These are phyloP conservation scores for Aptenodytes patagonicus DNA, from an alignment of 2,113 vertebrate species.

Conservation along the genomic window DNA sequence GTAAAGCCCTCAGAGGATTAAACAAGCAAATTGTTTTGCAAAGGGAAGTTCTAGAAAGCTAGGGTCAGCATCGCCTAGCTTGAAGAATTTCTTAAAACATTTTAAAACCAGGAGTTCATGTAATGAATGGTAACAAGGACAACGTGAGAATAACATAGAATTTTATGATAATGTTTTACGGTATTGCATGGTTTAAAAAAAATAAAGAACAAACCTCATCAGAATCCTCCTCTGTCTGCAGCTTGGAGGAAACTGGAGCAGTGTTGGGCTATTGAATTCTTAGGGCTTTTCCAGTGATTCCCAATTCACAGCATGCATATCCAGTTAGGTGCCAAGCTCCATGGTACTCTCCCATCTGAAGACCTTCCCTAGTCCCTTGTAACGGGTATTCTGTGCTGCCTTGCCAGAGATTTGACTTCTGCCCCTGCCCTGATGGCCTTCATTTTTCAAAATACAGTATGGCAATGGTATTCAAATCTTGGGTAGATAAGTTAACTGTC, in stretches of 20 bases:
- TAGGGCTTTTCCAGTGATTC: neutral
- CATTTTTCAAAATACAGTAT: neutral
- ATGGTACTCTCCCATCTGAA: neutral
- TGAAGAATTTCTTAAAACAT: neutral
- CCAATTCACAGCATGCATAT: neutral
- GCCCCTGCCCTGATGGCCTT: neutral
- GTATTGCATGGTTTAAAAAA: neutral
- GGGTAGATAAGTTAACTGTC: neutral
- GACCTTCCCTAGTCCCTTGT: neutral
- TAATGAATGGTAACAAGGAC: neutral
- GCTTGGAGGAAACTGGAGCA: neutral
- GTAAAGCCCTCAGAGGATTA: neutral
- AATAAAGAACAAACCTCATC: neutral
- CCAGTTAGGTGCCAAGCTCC: neutral
- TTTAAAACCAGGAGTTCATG: neutral
- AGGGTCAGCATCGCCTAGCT: neutral
- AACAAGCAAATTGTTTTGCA: neutral
- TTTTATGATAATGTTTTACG: neutral
- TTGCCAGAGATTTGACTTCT: neutral
- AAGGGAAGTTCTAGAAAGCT: neutral
- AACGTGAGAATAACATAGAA: neutral
- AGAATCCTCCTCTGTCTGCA: neutral
- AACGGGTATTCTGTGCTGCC: neutral
- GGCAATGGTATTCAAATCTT: neutral
- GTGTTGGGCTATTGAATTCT: neutral